Conservation (phyloP, 2,888 invertebrate species). For the Hypolimnas misippus region DNA sequence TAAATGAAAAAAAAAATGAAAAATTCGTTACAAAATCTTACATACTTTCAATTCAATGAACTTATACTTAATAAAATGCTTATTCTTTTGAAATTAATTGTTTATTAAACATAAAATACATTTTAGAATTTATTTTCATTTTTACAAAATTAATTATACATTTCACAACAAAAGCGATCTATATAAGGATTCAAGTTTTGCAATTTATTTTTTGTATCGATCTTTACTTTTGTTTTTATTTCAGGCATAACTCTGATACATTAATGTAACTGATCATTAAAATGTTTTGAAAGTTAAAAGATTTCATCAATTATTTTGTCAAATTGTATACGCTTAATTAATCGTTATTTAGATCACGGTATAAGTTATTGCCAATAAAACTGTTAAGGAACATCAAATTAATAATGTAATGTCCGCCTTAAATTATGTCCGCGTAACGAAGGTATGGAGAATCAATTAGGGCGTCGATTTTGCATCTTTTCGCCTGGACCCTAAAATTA, state of each 20-base stretch:
- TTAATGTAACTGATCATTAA: not conserved
- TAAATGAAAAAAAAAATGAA: too few relatives aligned
- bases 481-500: slow-evolving; percentile 41
- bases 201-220: not conserved
- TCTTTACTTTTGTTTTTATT: slow-evolving; percentile 4
- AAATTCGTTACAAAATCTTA: too few relatives aligned
- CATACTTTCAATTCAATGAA: too few relatives aligned
- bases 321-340: not conserved
- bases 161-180: too few relatives aligned
- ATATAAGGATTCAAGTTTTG: too few relatives aligned
- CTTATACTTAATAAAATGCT: too few relatives aligned
- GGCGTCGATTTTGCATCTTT: slow-evolving; percentile 35
- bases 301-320: not conserved
- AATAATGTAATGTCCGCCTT: not conserved
- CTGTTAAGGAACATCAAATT: slow-evolving; percentile 20
- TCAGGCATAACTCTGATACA: not conserved
- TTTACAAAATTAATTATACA: too few relatives aligned
- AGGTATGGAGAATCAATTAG: slow-evolving; percentile 38
- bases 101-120: too few relatives aligned
- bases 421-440: slow-evolving; percentile 28
- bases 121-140: too few relatives aligned
- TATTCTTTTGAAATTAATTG: too few relatives aligned
- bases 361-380: slow-evolving; percentile 6
- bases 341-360: not conserved
- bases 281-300: not conserved